Percentiles rank a stretch among this genome's conserved stretches.
phyloP scores from a whole-genome alignment of 2,113 vertebrate genomes.

The Brienomyrus brachyistius region DNA sequence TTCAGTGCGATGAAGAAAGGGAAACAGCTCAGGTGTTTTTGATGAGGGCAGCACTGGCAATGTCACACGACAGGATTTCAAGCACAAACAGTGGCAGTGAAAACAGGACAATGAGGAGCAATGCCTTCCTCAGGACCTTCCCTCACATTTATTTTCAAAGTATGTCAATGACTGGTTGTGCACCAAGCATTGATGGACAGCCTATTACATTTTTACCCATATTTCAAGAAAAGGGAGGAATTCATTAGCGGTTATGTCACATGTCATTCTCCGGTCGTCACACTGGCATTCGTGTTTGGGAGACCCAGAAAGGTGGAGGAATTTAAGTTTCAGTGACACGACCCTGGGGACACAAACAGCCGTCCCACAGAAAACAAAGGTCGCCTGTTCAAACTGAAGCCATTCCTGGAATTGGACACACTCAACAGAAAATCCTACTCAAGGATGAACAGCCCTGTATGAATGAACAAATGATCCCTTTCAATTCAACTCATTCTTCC shows the following conservation, averaged over 20 bases:
- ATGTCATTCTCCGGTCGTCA: neutral
- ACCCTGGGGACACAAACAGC: neutral
- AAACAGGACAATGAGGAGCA: neutral
- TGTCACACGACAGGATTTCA: neutral
- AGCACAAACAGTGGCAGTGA: neutral
- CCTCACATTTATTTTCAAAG: neutral
- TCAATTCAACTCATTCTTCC: constrained; percentile 1
- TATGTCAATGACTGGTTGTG: neutral
- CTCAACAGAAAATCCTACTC: neutral
- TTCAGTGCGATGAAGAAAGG: neutral
- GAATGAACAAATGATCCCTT: constrained; percentile 2
- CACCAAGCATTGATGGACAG: neutral
- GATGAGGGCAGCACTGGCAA: neutral
- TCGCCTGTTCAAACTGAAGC: neutral
- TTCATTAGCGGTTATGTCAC: neutral
- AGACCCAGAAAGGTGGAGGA: neutral
- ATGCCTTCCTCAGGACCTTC: neutral
- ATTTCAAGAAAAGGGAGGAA: neutral
- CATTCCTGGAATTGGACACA: neutral
- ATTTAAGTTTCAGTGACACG: neutral
- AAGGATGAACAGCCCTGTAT: neutral
- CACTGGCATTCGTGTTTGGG: neutral
- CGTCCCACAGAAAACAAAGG: neutral
- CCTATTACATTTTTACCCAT: neutral
- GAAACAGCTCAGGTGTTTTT: neutral